Evolutionary conservation across 1,140 invertebrate genomes (phyloP), one percentile per base, ranked within the genome.

Genomic region (Cyclargus thomasi): DNA sequence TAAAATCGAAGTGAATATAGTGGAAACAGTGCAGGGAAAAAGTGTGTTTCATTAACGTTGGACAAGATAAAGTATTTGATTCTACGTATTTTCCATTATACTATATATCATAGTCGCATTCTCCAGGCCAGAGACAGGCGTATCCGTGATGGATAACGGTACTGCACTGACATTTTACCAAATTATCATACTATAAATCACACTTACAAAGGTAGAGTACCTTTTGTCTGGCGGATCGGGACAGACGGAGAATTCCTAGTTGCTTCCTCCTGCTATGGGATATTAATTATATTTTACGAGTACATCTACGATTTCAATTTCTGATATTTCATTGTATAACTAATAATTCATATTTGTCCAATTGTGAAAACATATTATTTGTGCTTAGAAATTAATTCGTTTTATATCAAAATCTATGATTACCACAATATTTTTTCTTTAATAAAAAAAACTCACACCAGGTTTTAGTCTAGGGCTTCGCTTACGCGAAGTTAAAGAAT

Each of bases 81-180:
- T 14, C 39, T 47, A 11, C 14, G 39, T 47, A 47, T 47, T 47
- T 47, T 16, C 39, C 2, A 2, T 47, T 2, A 8, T 47, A 16
- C 39, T 47, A 47, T 47, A 47, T 47, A 47, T 47, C 39, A 47
- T 47, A 47, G 39, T 47, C 39, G 39, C 39, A 47, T 47, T 47
- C 39, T 16, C 39, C 39, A 47, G 39, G 39, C 39, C 39, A 47
- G 39, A 16, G 39, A 47, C 39, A 47, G 39, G 0, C 39, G 39
- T 47, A 47, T 16, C 14, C 39, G 39, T 47, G 39, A 47, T 47
- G 39, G 39, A 47, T 47, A 16, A 47, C 39, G 39, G 39, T 47
- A 16, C 39, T 47, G 39, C 39, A 47, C 39, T 47, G 39, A 47
- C 39, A 47, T 47, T 47, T 47, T 47, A 47, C 39, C 39, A 16